Evolutionary conservation across 1,140 invertebrate species (phyloP).

Genomic region (Pantala flavescens): DNA sequence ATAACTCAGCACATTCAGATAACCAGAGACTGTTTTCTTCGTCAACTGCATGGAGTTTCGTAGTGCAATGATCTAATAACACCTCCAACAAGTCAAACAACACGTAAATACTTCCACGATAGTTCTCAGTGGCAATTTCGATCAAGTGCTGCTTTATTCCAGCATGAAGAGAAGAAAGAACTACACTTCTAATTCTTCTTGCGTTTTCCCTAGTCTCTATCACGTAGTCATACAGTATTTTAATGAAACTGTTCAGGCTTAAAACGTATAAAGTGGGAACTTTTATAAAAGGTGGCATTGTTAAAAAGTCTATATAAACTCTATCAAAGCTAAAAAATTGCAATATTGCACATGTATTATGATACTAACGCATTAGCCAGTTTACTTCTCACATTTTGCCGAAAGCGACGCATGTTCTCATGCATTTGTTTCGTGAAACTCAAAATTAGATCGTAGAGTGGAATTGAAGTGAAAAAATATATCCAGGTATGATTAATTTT

Average conservation of each 20-base stretch:
- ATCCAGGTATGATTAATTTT: no score
- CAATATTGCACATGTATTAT: not conserved
- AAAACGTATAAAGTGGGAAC: constrained; percentile 18
- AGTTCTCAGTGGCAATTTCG: constrained; percentile 17
- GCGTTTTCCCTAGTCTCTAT: not conserved
- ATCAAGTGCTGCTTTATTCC: constrained; percentile 20
- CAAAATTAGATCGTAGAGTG: not conserved
- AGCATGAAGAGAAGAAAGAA: constrained; percentile 19
- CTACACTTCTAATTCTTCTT: constrained; percentile 14
- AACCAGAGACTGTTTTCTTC: constrained; percentile 16
- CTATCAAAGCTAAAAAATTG: not conserved
- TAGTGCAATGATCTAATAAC: constrained; percentile 16
- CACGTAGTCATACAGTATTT: constrained; percentile 13
- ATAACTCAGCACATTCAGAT: constrained; percentile 18
- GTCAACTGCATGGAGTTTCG: constrained; percentile 13
- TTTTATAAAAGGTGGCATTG: constrained; percentile 19
- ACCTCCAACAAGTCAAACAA: constrained; percentile 19
- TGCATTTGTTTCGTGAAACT: not conserved
- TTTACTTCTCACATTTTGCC: not conserved
- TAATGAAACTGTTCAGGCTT: constrained; percentile 16
- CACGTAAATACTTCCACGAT: constrained; percentile 15
- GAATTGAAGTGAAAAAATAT: not conserved
- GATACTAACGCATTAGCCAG: not conserved
- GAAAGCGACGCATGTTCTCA: not conserved
- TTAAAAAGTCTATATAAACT: not conserved